Percentiles rank a stretch among this genome's conserved stretches.
Conservation (phyloP, 2,113 vertebrate genomes). For the Noturus placidus region DNA sequence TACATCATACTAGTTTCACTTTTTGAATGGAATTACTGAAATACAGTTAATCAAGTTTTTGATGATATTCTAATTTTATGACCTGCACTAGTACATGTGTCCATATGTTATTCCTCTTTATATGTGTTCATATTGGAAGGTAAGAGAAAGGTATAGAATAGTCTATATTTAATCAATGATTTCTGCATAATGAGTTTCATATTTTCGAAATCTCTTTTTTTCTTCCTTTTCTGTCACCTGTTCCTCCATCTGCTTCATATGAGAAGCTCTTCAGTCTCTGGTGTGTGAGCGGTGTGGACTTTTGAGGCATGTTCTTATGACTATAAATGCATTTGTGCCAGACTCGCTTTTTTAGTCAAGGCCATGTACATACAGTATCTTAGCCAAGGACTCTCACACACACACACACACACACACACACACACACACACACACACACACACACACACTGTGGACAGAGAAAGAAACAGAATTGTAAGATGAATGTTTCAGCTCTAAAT, state of each 20-base stretch:
- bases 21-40: no score
- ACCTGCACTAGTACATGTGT: no score
- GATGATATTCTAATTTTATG: no score
- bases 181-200: neutral
- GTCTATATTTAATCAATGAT: neutral
- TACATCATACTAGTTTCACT: no score
- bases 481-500: slow-evolving; percentile 39
- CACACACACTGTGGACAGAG: neutral
- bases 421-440: neutral
- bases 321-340: slow-evolving; percentile 32
- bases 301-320: slow-evolving; percentile 14
- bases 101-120: neutral
- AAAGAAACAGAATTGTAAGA: slow-evolving; percentile 18
- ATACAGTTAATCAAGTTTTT: no score
- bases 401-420: slow-evolving; percentile 21
- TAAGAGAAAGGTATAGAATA: neutral
- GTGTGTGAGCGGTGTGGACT: neutral
- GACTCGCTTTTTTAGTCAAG: slow-evolving; percentile 32
- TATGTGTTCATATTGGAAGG: neutral
- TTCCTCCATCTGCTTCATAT: slow-evolving; percentile 2
- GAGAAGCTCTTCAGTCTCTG: slow-evolving; percentile 9
- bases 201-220: neutral
- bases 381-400: slow-evolving; percentile 25
- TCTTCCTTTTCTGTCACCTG: neutral
- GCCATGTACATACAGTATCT: neutral